Conservation (phyloP, 1,140 invertebrate genomes). For the Medauroidea extradentata region DNA sequence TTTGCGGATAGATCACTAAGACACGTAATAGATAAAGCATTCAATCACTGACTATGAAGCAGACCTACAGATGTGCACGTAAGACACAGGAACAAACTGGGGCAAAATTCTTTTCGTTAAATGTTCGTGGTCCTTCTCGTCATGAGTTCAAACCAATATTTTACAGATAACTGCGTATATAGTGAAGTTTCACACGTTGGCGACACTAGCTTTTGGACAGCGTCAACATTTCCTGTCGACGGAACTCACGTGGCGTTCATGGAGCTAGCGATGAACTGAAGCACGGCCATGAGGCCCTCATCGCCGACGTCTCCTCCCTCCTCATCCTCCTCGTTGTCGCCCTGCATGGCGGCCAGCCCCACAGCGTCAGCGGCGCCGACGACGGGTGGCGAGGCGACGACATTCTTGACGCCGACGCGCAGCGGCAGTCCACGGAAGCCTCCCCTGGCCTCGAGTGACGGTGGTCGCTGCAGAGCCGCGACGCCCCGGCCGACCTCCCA, state of each 20-base stretch:
- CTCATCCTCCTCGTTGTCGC: conserved; percentile 32
- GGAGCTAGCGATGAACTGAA: conserved; percentile 35
- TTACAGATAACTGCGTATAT: too few relatives aligned
- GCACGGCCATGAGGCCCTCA: conserved; percentile 39
- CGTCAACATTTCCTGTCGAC: too few relatives aligned
- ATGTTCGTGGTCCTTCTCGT: too few relatives aligned
- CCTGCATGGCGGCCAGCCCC: conserved; percentile 19
- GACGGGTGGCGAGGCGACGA: conserved; percentile 29
- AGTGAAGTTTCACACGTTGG: too few relatives aligned
- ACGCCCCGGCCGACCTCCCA: conserved; percentile 36
- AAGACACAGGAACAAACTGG: too few relatives aligned
- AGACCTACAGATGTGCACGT: too few relatives aligned
- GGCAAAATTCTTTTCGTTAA: too few relatives aligned
- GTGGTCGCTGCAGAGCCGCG: conserved; percentile 25
- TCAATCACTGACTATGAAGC: too few relatives aligned
- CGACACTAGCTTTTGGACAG: too few relatives aligned
- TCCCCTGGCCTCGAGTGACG: conserved; percentile 35
- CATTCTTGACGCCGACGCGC: conserved; percentile 41
- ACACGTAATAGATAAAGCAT: too few relatives aligned
- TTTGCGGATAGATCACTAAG: too few relatives aligned
- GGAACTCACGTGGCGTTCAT: conserved; percentile 46
- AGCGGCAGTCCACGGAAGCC: conserved; percentile 40
- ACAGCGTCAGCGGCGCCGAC: conserved; percentile 34
- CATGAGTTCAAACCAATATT: too few relatives aligned
- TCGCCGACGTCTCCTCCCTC: conserved; percentile 28